These are phyloP conservation scores for Cerastis rubricosa DNA, from an alignment of 2,888 invertebrate species.

Conservation along the genomic window DNA sequence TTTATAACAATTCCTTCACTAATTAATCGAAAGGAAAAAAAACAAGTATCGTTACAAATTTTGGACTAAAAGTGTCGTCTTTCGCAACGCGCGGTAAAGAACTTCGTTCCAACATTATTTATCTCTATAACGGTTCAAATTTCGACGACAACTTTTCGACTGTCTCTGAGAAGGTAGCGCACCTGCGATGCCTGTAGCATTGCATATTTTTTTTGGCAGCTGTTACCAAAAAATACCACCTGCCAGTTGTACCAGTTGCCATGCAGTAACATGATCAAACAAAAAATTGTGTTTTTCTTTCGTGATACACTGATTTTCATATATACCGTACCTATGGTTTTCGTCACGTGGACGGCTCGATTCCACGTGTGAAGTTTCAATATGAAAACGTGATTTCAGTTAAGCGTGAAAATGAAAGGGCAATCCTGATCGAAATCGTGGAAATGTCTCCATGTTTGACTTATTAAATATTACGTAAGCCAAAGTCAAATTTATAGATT, in stretches of 20 bases:
- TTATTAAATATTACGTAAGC: neutral
- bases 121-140: neutral
- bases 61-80: too few species aligned
- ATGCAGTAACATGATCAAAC: neutral
- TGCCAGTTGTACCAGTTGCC: neutral
- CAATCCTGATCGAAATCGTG: neutral
- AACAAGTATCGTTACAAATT: too few species aligned
- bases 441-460: neutral
- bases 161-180: neutral
- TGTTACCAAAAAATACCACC: neutral
- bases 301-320: neutral
- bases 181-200: neutral
- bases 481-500: neutral
- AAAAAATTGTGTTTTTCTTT: neutral
- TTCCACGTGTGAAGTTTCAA: neutral
- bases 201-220: neutral
- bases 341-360: constrained; percentile 16
- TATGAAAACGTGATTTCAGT: constrained; percentile 10
- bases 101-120: too few species aligned
- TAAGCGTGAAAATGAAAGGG: constrained; percentile 22
- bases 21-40: too few species aligned
- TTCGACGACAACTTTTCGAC: too few species aligned
- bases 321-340: neutral
- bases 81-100: too few species aligned
- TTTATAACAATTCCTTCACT: too few species aligned